These are phyloP conservation scores for Apoderus coryli DNA, from an alignment of 2,888 invertebrate genomes.

Conservation along the genomic window DNA sequence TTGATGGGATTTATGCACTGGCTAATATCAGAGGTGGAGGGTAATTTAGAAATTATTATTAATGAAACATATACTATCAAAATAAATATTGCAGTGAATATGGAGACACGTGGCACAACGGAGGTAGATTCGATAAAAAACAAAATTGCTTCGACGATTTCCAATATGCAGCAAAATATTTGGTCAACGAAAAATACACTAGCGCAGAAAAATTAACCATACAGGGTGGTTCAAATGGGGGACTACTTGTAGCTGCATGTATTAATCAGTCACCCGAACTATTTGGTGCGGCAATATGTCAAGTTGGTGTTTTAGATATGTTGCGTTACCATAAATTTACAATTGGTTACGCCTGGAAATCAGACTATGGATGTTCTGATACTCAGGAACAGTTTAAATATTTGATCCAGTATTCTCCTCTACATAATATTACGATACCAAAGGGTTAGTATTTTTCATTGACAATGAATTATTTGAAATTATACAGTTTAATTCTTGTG, in stretches of 20 bases:
- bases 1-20: slow-evolving; percentile 77
- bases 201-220: slow-evolving; percentile 59
- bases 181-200: slow-evolving; percentile 71
- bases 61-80: slow-evolving; percentile 1
- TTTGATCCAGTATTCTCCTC: slow-evolving; percentile 76
- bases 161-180: slow-evolving; percentile 78
- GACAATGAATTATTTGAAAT: no score
- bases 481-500: no score
- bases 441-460: slow-evolving; percentile 29
- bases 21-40: slow-evolving; percentile 95
- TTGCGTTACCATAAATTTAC: slow-evolving; percentile 95
- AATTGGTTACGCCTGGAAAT: slow-evolving; percentile 91
- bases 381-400: slow-evolving; percentile 74
- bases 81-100: slow-evolving; percentile 57
- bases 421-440: slow-evolving; percentile 77
- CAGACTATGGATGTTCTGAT: slow-evolving; percentile 90
- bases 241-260: slow-evolving; percentile 87
- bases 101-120: slow-evolving; percentile 95
- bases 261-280: slow-evolving; percentile 90
- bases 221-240: slow-evolving; percentile 95
- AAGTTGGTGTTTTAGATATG: slow-evolving; percentile 97
- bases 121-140: slow-evolving; percentile 78
- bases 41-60: slow-evolving; percentile 33
- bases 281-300: slow-evolving; percentile 82
- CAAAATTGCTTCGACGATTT: slow-evolving; percentile 98